Conservation (phyloP, 2,113 vertebrate genomes). For the Aythya baeri region DNA sequence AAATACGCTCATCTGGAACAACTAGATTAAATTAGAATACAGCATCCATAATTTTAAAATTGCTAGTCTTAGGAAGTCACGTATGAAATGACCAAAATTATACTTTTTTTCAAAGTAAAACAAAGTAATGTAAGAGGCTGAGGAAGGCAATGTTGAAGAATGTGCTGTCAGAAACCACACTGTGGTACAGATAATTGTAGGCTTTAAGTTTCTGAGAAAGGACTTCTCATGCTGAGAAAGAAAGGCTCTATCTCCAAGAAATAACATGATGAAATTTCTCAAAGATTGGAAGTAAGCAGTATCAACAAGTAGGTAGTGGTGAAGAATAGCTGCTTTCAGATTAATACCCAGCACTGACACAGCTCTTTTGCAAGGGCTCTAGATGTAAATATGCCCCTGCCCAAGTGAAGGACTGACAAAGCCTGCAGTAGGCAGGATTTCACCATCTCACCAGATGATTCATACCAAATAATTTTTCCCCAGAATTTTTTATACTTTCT, state of each 20-base stretch:
- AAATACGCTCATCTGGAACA: background rate
- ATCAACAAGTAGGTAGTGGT: background rate
- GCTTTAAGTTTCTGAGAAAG: background rate
- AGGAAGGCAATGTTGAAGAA: background rate
- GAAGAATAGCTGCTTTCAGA: background rate
- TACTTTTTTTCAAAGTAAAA: background rate
- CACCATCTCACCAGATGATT: background rate
- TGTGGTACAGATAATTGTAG: background rate
- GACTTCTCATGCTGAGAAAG: background rate
- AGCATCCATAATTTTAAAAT: background rate
- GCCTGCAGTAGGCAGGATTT: background rate
- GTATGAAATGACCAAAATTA: background rate
- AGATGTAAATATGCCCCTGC: background rate
- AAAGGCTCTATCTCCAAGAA: background rate
- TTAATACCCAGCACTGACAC: background rate
- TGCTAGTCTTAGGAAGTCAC: background rate
- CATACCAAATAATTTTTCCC: background rate
- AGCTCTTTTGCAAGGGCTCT: background rate
- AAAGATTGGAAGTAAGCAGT: background rate
- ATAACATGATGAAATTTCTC: background rate
- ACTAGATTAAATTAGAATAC: background rate
- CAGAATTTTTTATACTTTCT: background rate
- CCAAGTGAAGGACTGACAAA: background rate
- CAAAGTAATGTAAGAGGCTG: background rate
- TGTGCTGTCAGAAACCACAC: background rate